Percentiles rank a stretch among this genome's conserved stretches.
These are phyloP conservation scores for Leucopternis melanops DNA, from an alignment of 2,113 vertebrate genomes.

Conservation along the genomic window DNA sequence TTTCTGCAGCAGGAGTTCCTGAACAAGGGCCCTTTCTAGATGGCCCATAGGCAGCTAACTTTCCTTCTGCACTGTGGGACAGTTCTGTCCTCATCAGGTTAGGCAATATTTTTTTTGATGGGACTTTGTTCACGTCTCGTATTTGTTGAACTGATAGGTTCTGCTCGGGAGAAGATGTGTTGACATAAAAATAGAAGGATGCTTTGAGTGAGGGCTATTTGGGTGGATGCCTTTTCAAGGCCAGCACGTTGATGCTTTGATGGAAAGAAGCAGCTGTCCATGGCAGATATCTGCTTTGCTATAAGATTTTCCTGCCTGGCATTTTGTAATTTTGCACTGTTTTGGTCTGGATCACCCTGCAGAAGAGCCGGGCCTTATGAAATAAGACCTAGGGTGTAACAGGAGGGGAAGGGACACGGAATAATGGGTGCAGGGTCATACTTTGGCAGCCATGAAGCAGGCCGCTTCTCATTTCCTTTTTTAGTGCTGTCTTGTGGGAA, in stretches of 20 bases:
- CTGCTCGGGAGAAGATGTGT: background rate
- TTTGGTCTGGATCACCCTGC: background rate
- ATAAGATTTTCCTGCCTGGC: background rate
- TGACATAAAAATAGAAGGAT: background rate
- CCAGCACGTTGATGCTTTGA: background rate
- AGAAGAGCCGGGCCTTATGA: background rate
- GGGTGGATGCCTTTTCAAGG: background rate
- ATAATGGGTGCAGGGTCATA: background rate
- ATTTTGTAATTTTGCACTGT: background rate
- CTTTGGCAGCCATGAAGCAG: background rate
- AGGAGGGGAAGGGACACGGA: background rate
- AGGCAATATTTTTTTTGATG: rapidly evolving
- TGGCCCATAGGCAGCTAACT: background rate
- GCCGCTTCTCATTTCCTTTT: constrained; percentile 30
- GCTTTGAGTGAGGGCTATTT: background rate
- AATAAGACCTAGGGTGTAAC: background rate
- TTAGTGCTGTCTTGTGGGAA: background rate
- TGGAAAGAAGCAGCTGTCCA: background rate
- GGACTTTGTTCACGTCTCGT: background rate
- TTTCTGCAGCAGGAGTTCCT: background rate
- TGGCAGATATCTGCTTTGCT: background rate
- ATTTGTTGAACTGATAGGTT: background rate
- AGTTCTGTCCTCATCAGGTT: background rate
- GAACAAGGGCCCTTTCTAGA: background rate
- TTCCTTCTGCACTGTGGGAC: background rate